A percentile compares a stretch with the other conserved stretches of the same genome.
These are phyloP conservation scores for Agonum fuliginosum DNA, from an alignment of 2,888 invertebrate species.

Conservation along the genomic window DNA sequence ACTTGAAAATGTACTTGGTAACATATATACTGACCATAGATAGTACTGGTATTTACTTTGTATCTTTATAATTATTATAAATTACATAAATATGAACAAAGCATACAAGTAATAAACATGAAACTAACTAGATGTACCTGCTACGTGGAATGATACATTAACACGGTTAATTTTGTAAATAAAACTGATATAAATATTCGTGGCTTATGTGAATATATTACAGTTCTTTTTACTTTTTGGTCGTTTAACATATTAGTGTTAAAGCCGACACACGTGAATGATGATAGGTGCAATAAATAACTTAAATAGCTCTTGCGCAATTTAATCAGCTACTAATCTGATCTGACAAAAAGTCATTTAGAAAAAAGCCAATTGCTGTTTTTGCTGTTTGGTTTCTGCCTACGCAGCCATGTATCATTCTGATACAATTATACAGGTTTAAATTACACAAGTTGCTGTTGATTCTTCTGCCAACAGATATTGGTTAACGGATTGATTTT, in stretches of 20 bases:
- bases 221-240: neutral
- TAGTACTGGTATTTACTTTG: no score
- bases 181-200: neutral
- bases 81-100: neutral
- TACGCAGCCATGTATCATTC: slow-evolving; percentile 38
- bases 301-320: slow-evolving; percentile 48
- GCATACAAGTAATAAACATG: neutral
- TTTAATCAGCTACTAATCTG: slow-evolving; percentile 51
- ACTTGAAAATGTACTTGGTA: no score
- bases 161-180: neutral
- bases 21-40: no score
- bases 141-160: neutral
- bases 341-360: slow-evolving; percentile 54
- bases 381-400: slow-evolving; percentile 31
- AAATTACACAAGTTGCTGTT: slow-evolving; percentile 45
- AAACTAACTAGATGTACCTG: neutral
- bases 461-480: slow-evolving; percentile 19
- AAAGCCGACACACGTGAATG: slow-evolving; percentile 25
- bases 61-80: no score
- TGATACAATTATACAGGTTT: slow-evolving; percentile 46
- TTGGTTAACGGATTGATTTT: slow-evolving; percentile 45
- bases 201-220: slow-evolving; percentile 7
- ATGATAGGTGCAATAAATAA: slow-evolving; percentile 41
- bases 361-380: slow-evolving; percentile 52
- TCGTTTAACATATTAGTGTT: neutral